Conservation (phyloP, 2,888 invertebrate species). For the Heliconius aoede region DNA sequence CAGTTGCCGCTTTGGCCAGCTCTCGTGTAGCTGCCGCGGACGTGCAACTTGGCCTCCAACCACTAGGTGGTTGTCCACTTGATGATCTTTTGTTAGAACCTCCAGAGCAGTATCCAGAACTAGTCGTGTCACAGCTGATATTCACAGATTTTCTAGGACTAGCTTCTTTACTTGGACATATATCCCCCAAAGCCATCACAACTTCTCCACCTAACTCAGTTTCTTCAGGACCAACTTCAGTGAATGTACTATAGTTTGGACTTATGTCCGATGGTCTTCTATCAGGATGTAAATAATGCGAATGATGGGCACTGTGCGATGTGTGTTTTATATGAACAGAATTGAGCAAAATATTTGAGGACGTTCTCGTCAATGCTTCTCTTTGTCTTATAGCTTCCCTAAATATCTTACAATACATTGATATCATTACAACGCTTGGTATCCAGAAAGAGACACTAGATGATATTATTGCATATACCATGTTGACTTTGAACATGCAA, state of each 20-base stretch:
- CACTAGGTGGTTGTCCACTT: slow-evolving; percentile 79
- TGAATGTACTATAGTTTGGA: slow-evolving; percentile 80
- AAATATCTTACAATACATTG: slow-evolving; percentile 94
- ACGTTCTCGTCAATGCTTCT: slow-evolving; percentile 92
- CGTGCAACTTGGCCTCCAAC: slow-evolving; percentile 85
- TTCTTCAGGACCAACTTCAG: slow-evolving; percentile 78
- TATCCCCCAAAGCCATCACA: slow-evolving; percentile 73
- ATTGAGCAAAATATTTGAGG: slow-evolving; percentile 92
- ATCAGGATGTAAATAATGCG: slow-evolving; percentile 78
- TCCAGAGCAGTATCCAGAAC: slow-evolving; percentile 79
- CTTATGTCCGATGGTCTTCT: slow-evolving; percentile 78
- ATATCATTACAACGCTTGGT: slow-evolving; percentile 95
- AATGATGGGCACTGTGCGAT: slow-evolving; percentile 87
- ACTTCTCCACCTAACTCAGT: slow-evolving; percentile 76
- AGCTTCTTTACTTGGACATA: slow-evolving; percentile 77
- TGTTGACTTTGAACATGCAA: slow-evolving; percentile 93
- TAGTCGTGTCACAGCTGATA: slow-evolving; percentile 80
- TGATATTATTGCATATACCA: slow-evolving; percentile 93
- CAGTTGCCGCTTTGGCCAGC: slow-evolving; percentile 86
- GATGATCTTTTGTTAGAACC: slow-evolving; percentile 79
- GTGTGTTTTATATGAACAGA: slow-evolving; percentile 92
- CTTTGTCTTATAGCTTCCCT: slow-evolving; percentile 92
- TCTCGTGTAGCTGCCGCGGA: slow-evolving; percentile 84
- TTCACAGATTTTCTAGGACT: slow-evolving; percentile 80
- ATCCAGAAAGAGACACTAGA: slow-evolving; percentile 97